Evolutionary conservation across 2,113 vertebrate species (phyloP).

Genomic region (Paracanthobrama guichenoti): DNA sequence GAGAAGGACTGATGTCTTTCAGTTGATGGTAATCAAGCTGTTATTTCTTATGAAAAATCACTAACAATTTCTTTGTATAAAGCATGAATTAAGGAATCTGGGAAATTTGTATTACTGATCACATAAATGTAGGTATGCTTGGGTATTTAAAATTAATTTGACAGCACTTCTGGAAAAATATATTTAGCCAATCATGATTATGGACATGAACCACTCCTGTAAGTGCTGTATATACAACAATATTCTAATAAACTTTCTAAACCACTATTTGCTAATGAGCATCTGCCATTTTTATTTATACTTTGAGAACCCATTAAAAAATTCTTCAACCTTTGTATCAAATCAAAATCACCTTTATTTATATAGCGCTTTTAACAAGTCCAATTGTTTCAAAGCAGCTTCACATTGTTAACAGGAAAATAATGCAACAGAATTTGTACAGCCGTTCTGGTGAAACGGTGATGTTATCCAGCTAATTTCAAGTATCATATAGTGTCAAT

Average conservation of each 20-base stretch:
- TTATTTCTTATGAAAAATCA: not conserved
- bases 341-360: too few relatives aligned
- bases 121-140: not conserved
- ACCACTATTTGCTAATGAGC: not conserved
- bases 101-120: not conserved
- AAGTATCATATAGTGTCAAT: too few relatives aligned
- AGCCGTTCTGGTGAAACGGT: too few relatives aligned
- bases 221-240: not conserved
- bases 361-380: too few relatives aligned
- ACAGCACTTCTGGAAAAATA: not conserved
- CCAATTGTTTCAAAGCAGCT: too few relatives aligned
- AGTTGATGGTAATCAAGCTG: not conserved
- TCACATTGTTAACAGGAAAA: too few relatives aligned
- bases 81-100: not conserved
- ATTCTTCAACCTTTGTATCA: too few relatives aligned
- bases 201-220: not conserved
- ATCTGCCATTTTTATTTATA: not conserved
- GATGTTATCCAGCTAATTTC: too few relatives aligned
- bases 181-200: not conserved
- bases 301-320: not conserved
- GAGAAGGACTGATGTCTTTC: not conserved
- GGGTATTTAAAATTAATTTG: not conserved
- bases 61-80: not conserved
- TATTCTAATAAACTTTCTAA: conserved; percentile 4
- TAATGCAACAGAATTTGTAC: too few relatives aligned